phyloP scores from a whole-genome alignment of 2,797 vertebrate genomes.

The Girardinus metallicus region DNA sequence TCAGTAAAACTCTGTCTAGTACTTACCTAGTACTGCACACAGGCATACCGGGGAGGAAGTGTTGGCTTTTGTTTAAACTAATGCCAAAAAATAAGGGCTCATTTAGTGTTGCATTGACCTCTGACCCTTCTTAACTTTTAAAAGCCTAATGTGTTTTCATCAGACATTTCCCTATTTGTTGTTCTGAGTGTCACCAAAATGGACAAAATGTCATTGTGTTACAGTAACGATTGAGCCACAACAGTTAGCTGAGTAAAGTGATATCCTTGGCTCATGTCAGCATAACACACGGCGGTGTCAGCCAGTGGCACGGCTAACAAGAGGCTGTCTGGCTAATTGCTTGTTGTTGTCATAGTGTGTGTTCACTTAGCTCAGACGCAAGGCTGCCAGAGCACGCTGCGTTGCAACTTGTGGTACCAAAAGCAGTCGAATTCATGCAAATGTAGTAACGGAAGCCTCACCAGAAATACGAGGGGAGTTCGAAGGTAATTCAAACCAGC shows the following conservation, averaged over 20 bases:
- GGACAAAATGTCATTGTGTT: constrained; percentile 19
- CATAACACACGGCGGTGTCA: constrained; percentile 54
- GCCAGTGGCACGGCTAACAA: constrained; percentile 63
- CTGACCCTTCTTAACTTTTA: constrained; percentile 19
- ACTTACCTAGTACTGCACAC: constrained; percentile 37
- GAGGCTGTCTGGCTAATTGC: constrained; percentile 70
- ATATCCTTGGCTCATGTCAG: constrained; percentile 43
- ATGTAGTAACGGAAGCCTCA: constrained; percentile 52
- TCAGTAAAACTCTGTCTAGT: constrained; percentile 36
- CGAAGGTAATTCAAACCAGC: constrained; percentile 68
- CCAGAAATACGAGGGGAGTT: constrained; percentile 43
- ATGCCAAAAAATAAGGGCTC: constrained; percentile 6
- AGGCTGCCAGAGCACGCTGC: constrained; percentile 41
- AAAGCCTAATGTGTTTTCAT: constrained; percentile 3
- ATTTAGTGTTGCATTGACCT: constrained; percentile 3
- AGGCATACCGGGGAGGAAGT: not conserved
- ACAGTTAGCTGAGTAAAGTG: constrained; percentile 37
- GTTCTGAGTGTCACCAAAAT: constrained; percentile 29
- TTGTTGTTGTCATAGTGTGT: constrained; percentile 68
- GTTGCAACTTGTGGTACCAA: constrained; percentile 39
- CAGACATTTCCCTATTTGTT: constrained; percentile 6
- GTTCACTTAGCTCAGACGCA: constrained; percentile 54
- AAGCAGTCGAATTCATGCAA: constrained; percentile 51
- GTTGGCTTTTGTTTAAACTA: constrained; percentile 21
- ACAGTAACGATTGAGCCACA: constrained; percentile 41